Percentiles rank a stretch among this genome's conserved stretches.
phyloP scores from a whole-genome alignment of 2,888 invertebrate genomes.

The Oscheius sp. region DNA sequence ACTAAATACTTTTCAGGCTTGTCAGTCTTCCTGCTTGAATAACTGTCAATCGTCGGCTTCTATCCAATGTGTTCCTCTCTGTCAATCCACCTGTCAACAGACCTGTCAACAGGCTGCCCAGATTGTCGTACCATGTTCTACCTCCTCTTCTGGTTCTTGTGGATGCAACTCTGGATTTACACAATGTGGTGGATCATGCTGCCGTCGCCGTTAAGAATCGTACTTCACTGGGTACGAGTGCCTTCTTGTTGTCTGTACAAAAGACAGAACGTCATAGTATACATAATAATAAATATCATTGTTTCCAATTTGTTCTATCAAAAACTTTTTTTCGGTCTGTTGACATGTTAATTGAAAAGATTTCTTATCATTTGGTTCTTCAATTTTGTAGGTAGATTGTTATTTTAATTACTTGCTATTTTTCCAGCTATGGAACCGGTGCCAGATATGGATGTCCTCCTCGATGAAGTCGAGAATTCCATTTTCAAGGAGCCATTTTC shows the following conservation, averaged over 20 bases:
- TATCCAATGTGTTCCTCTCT: slow-evolving; percentile 56
- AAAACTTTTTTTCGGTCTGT: too few species aligned
- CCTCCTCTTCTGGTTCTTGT: slow-evolving; percentile 37
- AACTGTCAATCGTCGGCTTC: slow-evolving; percentile 51
- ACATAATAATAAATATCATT: too few species aligned
- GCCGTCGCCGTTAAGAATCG: slow-evolving; percentile 46
- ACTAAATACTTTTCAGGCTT: too few species aligned
- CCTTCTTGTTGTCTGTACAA: slow-evolving; percentile 16
- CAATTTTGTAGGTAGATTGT: too few species aligned
- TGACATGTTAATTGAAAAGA: too few species aligned
- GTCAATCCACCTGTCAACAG: slow-evolving; percentile 56
- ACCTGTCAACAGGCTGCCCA: slow-evolving; percentile 58
- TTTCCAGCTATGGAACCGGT: slow-evolving; percentile 40
- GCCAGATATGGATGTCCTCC: slow-evolving; percentile 52
- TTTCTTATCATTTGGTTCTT: too few species aligned
- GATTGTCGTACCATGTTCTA: slow-evolving; percentile 51
- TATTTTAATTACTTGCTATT: too few species aligned
- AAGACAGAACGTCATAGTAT: too few species aligned
- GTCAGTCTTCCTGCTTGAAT: slow-evolving; percentile 49
- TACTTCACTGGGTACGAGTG: neutral
- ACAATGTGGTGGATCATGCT: slow-evolving; percentile 59
- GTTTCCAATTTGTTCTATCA: too few species aligned
- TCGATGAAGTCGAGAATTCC: slow-evolving; percentile 51
- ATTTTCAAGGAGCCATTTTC: too few species aligned
- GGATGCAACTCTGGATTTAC: slow-evolving; percentile 54